Percentiles rank a stretch among this genome's conserved stretches.
Conservation (phyloP, 2,113 vertebrate genomes). For the Hoplias malabaricus region DNA sequence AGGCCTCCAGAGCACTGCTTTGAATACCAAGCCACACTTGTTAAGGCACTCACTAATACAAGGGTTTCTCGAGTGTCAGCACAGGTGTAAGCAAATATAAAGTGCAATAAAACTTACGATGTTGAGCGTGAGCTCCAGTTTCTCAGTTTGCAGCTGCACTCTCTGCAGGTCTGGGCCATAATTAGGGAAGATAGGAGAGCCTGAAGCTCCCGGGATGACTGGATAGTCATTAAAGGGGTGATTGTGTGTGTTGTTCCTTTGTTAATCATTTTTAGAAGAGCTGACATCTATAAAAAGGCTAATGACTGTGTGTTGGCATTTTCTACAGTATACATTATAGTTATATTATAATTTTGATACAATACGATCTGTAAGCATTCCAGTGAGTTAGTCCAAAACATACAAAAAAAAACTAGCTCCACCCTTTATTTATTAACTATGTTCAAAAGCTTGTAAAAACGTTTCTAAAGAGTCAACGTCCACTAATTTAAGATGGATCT, state of each 20-base stretch:
- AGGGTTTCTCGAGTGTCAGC: background rate
- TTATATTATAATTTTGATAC: too few relatives aligned
- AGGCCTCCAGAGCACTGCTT: background rate
- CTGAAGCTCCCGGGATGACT: background rate
- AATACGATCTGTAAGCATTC: too few relatives aligned
- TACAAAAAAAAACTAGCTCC: too few relatives aligned
- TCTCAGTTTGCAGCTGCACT: background rate
- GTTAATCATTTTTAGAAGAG: background rate
- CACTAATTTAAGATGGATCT: too few relatives aligned
- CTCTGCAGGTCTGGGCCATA: background rate
- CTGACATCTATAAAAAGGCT: too few relatives aligned
- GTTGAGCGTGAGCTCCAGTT: background rate
- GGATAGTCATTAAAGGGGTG: constrained; percentile 12
- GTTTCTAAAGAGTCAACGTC: too few relatives aligned
- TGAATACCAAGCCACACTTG: background rate
- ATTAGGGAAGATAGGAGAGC: background rate
- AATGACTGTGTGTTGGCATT: background rate
- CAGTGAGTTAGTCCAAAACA: too few relatives aligned
- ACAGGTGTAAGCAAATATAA: background rate
- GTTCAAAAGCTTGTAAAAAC: too few relatives aligned
- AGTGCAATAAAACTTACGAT: background rate
- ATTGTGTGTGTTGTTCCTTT: background rate
- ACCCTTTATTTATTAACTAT: too few relatives aligned
- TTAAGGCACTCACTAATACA: background rate
- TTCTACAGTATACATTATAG: too few relatives aligned